Evolutionary conservation across 2,888 invertebrate genomes (phyloP).

Genomic region (Aleiodes testaceus): DNA sequence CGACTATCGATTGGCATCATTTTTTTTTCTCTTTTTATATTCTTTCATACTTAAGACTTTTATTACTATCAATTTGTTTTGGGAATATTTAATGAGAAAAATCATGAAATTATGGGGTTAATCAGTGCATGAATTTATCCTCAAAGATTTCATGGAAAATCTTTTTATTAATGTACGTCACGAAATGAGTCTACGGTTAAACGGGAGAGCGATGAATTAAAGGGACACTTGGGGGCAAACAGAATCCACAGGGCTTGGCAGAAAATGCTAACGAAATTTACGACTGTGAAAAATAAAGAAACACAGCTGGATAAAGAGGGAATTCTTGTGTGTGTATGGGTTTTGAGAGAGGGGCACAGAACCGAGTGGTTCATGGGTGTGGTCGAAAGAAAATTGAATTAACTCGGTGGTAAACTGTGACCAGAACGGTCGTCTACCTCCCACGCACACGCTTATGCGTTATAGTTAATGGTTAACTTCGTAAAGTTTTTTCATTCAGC

Average conservation of each 20-base stretch:
- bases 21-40: conserved; percentile 18
- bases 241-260: not conserved
- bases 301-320: not conserved
- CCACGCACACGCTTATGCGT: conserved; percentile 14
- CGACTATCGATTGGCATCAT: conserved; percentile 15
- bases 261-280: not conserved
- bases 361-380: conserved; percentile 41
- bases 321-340: not conserved
- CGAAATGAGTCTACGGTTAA: no score
- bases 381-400: conserved; percentile 52
- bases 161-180: no score
- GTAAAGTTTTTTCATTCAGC: not conserved
- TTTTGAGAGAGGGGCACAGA: not conserved
- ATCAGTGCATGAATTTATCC: no score
- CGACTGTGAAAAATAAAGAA: not conserved
- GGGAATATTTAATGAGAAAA: not conserved
- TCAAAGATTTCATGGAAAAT: no score
- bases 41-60: conserved; percentile 1
- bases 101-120: no score
- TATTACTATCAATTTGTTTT: not conserved
- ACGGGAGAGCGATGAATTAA: not conserved
- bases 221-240: not conserved
- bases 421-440: conserved; percentile 22
- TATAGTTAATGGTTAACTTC: conserved; percentile 5
- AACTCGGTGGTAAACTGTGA: conserved; percentile 49